phyloP scores from a whole-genome alignment of 2,888 invertebrate species.

The Plebejus argus region DNA sequence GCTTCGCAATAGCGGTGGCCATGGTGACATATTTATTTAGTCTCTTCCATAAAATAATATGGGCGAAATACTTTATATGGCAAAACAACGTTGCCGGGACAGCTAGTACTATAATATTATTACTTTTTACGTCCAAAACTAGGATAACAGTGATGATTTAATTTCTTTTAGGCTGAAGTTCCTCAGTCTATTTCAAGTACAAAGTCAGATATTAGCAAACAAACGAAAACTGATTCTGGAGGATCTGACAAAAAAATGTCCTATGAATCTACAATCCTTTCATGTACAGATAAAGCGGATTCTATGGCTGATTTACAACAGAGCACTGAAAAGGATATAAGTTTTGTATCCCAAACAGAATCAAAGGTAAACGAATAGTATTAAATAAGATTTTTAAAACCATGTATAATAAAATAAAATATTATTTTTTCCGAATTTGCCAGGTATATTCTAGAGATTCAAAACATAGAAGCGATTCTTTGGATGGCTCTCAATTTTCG shows the following conservation, averaged over 20 bases:
- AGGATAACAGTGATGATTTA: slow-evolving; percentile 3
- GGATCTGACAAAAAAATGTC: slow-evolving; percentile 69
- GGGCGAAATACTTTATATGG: too few relatives aligned
- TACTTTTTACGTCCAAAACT: not conserved
- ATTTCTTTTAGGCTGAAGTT: slow-evolving; percentile 60
- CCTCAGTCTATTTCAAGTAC: slow-evolving; percentile 65
- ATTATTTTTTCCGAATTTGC: slow-evolving; percentile 27
- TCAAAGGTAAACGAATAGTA: slow-evolving; percentile 61
- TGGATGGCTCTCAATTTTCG: slow-evolving; percentile 77
- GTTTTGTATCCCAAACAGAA: slow-evolving; percentile 75
- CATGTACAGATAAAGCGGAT: slow-evolving; percentile 69
- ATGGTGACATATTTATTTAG: too few relatives aligned
- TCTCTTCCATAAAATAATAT: too few relatives aligned
- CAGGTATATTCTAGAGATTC: slow-evolving; percentile 75
- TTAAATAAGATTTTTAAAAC: not conserved
- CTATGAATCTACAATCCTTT: slow-evolving; percentile 66
- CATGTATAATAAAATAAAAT: not conserved
- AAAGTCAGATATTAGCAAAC: slow-evolving; percentile 67
- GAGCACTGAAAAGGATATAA: slow-evolving; percentile 73
- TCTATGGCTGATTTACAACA: slow-evolving; percentile 73
- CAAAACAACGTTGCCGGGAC: too few relatives aligned
- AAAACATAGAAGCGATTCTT: slow-evolving; percentile 74
- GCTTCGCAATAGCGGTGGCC: too few relatives aligned
- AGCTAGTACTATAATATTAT: not conserved
- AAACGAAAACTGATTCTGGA: slow-evolving; percentile 72